These are phyloP conservation scores for Osmerus eperlanus DNA, from an alignment of 2,113 vertebrate genomes.

Conservation along the genomic window DNA sequence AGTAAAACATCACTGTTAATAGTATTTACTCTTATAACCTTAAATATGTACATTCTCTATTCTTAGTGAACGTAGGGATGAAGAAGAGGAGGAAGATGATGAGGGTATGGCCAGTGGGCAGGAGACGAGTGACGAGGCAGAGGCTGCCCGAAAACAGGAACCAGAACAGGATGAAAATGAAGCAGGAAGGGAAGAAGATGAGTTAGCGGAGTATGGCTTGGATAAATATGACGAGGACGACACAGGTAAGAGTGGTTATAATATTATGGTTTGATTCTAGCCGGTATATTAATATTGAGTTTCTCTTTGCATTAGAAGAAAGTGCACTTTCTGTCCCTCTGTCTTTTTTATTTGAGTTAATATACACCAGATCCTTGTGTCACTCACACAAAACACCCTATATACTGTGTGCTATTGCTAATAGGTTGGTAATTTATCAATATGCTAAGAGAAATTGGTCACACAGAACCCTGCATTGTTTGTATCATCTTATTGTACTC, in stretches of 20 bases:
- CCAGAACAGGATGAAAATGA: constrained; percentile 46
- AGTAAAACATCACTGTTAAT: too few species aligned
- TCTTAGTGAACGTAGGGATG: constrained; percentile 39
- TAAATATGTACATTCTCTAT: not conserved
- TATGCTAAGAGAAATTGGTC: not conserved
- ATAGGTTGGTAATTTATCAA: not conserved
- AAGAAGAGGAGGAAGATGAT: constrained; percentile 70
- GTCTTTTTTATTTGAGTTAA: not conserved
- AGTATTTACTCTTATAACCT: not conserved
- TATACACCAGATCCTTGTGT: too few species aligned
- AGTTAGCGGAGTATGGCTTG: constrained; percentile 86
- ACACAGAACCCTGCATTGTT: not conserved
- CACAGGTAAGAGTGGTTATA: constrained; percentile 61
- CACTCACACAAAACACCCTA: too few species aligned
- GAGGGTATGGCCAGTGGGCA: constrained; percentile 49
- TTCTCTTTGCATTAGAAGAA: too few species aligned
- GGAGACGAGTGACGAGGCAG: constrained; percentile 22
- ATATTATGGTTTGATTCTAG: not conserved
- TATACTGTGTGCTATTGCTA: too few species aligned
- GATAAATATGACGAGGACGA: constrained; percentile 85
- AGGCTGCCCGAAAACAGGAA: constrained; percentile 30
- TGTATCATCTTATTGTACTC: not conserved
- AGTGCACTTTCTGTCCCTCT: not conserved
- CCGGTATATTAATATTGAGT: too few species aligned
- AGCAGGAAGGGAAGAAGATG: constrained; percentile 52